Conservation (phyloP, 2,888 invertebrate species). For the Boloria selene region DNA sequence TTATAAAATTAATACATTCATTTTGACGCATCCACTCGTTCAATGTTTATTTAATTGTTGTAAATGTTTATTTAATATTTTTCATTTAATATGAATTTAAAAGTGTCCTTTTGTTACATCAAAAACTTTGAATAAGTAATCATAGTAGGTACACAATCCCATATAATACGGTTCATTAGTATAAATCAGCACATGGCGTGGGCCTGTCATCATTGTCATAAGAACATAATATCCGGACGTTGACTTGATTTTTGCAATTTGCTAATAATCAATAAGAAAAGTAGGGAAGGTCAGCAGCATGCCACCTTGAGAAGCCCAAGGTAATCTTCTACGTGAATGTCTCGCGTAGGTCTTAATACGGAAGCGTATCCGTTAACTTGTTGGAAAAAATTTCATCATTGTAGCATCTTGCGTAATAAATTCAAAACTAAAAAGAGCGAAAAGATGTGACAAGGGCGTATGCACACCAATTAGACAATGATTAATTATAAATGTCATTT, state of each 20-base stretch:
- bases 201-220: slow-evolving; percentile 26
- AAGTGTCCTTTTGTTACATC: too few relatives aligned
- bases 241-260: slow-evolving; percentile 40
- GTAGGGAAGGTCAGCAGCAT: slow-evolving; percentile 38
- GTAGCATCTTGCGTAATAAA: slow-evolving; percentile 22
- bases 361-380: slow-evolving; percentile 35
- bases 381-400: slow-evolving; percentile 27
- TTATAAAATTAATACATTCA: too few relatives aligned
- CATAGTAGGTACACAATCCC: neutral
- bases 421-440: slow-evolving; percentile 6
- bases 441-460: slow-evolving; percentile 1
- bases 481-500: neutral
- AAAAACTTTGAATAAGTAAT: neutral
- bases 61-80: too few relatives aligned
- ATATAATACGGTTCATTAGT: slow-evolving; percentile 9
- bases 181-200: slow-evolving; percentile 14
- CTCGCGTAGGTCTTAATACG: slow-evolving; percentile 31
- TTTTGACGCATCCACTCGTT: too few relatives aligned
- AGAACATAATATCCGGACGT: slow-evolving; percentile 34
- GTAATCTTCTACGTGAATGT: slow-evolving; percentile 35
- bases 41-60: too few relatives aligned
- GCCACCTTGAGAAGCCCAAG: slow-evolving; percentile 41
- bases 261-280: slow-evolving; percentile 39
- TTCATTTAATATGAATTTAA: too few relatives aligned
- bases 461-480: slow-evolving; percentile 2